phyloP scores from a whole-genome alignment of 1,140 invertebrate genomes.

The Drosophila nebulosa region DNA sequence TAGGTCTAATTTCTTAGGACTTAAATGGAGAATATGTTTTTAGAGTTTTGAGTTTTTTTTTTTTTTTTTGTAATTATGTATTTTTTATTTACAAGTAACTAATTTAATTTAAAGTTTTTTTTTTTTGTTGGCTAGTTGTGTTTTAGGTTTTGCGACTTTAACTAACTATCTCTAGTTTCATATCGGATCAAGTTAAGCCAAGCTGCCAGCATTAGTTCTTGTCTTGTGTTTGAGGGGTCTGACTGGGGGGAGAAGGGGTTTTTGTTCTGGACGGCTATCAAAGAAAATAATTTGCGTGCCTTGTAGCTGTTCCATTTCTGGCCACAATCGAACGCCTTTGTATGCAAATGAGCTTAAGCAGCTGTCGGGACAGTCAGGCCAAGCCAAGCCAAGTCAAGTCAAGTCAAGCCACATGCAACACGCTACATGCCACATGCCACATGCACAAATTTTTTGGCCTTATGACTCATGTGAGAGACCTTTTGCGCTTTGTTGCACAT shows the following conservation, averaged over 20 bases:
- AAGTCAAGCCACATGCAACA: constrained; percentile 12
- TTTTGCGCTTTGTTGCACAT: constrained; percentile 47
- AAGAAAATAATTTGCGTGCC: constrained; percentile 20
- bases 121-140: constrained; percentile 40
- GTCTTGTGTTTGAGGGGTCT: neutral
- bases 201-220: constrained; percentile 2
- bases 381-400: too few species aligned
- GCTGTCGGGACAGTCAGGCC: constrained; percentile 39
- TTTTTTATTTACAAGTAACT: constrained; percentile 41
- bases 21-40: constrained; percentile 3
- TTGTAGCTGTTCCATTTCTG: constrained; percentile 45
- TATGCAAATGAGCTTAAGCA: constrained; percentile 64
- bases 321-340: constrained; percentile 65
- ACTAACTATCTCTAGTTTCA: constrained; percentile 1
- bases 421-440: constrained; percentile 25
- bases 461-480: constrained; percentile 46
- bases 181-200: constrained; percentile 36
- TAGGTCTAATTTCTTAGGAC: neutral
- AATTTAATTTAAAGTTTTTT: constrained; percentile 26
- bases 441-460: constrained; percentile 19
- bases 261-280: constrained; percentile 15
- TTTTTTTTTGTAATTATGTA: neutral
- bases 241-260: neutral
- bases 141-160: neutral
- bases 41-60: neutral